Base-by-base conservation (phyloP, 2,888 invertebrate species). In the Griposia aprilina region DNA sequence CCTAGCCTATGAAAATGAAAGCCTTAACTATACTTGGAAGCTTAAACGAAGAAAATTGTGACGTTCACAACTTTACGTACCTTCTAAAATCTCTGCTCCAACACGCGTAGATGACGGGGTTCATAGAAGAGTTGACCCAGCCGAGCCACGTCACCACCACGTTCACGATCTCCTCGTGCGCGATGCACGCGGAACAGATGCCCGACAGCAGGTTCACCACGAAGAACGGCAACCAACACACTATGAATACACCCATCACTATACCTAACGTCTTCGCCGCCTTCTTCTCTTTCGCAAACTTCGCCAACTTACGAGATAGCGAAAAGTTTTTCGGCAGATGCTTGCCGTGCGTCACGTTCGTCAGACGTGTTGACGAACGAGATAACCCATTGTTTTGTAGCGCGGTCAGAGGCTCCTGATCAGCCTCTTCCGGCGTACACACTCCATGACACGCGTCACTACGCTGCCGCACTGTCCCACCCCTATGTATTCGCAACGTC, bases 181-280 rank as follows among this genome's bases (percentile, higher is more conserved):
- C 98, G 89, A 99, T 98, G 95, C 99, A 99, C 91, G 98, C 97
- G 83, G 98, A 97, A 95, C 99, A 99, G 92, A 99, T 98, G 30
- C 99, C 99, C 67, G 98, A 98, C 91, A 99, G 96, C 76, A 99
- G 97, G 95, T 99, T 99, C 87, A 99, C 98, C 85, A 99, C 99
- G 94, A 99, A 99, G 96, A 99, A 99, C 82, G 99, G 99, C 90
- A 99, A 97, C 99, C 99, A 99, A 94, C 99, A 99, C 88, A 99
- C 98, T 92, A 99, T 99, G 94, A 99, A 99, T 86, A 99, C 99
- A 78, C 99, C 99, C 98, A 99, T 99, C 90, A 99, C 99, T 93
- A 99, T 99, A 69, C 99, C 99, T 88, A 99, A 96, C 15, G 99
- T 99, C 95, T 99, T 99, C 8, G 99, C 99, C 15, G 99, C 99